Conservation (phyloP, 2,113 vertebrate genomes). For the Cottus gobio region DNA sequence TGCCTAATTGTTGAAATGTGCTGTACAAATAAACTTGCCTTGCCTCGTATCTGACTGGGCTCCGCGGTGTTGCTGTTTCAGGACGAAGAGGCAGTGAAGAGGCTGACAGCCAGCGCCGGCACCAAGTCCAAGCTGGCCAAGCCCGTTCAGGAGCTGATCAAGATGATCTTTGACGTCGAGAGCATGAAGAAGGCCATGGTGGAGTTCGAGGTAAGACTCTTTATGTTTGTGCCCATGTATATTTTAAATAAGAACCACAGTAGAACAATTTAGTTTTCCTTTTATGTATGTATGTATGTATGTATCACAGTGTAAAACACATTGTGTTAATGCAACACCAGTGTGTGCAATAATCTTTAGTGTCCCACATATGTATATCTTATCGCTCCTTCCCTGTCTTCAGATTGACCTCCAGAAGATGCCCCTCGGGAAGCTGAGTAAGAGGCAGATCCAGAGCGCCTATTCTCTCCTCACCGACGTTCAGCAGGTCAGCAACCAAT, state of each 20-base stretch:
- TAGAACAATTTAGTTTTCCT: not conserved
- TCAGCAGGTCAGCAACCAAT: conserved; percentile 88
- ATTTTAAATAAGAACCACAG: not conserved
- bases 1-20: no score
- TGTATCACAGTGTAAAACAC: not conserved
- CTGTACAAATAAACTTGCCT: no score
- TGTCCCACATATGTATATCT: not conserved
- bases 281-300: not conserved
- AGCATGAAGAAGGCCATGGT: conserved; percentile 99
- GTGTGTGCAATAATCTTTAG: not conserved
- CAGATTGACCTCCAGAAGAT: conserved; percentile 99
- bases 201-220: conserved; percentile 91
- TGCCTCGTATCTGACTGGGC: not conserved
- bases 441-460: conserved; percentile 96
- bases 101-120: conserved; percentile 89
- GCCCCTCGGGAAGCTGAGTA: conserved; percentile 97
- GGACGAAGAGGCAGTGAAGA: conserved; percentile 97
- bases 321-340: not conserved
- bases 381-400: not conserved
- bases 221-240: no score
- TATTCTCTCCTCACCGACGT: conserved; percentile 96
- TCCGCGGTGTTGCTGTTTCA: conserved; percentile 51
- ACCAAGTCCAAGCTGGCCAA: conserved; percentile 92
- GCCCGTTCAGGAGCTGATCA: conserved; percentile 94
- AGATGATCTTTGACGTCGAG: conserved; percentile 97